Base-by-base conservation (phyloP, 2,888 invertebrate species). In the Tryphoninae sp. region DNA sequence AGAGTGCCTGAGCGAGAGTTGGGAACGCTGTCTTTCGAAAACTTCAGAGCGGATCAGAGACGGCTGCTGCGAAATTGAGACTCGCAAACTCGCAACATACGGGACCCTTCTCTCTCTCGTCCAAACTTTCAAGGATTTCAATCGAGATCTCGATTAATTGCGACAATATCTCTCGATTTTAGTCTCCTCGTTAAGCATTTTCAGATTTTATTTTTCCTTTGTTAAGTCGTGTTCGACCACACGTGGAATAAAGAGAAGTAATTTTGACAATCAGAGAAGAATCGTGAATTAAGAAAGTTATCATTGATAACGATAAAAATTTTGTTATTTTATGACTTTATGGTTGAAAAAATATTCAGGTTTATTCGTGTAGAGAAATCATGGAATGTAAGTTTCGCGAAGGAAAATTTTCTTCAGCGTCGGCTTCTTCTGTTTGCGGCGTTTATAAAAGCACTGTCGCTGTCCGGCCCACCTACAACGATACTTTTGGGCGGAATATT, bases 91-190 rank as follows among this genome's bases (percentile, higher is more conserved):
- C 82, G 86, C 86, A 89, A 89, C 91, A 91, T 91, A 91, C 90
- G 91, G 91, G 86, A 84, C 67, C 78, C 62, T n/a, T n/a, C 19
- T 19, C 19, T 19, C 62, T 58, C 67, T 19, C 33, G 22, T 13
- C 19, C 40, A 42, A 58, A 67, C 49, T 67, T 85, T 90, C 84
- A 83, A 91, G 89, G 84, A 86, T 80, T 88, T 89, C 86, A 89
- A 90, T 89, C 88, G 87, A 89, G 88, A 89, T 89, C 88, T 87
- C 89, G 16, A 59, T 53, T 81, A 91, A 91, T 91, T 90, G 89
- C 58, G 33, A 22, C 69, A 55, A n/a, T 51, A 45, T 9, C 4
- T n/a, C 74, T 75, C 71, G 9, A 78, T 74, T 71, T 68, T 76
- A 49, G 61, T 19, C 42, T 72, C 65, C 11, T 53, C 16, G n/a